Base-by-base conservation (phyloP, 2,113 vertebrate genomes). In the Mus spicilegus region DNA sequence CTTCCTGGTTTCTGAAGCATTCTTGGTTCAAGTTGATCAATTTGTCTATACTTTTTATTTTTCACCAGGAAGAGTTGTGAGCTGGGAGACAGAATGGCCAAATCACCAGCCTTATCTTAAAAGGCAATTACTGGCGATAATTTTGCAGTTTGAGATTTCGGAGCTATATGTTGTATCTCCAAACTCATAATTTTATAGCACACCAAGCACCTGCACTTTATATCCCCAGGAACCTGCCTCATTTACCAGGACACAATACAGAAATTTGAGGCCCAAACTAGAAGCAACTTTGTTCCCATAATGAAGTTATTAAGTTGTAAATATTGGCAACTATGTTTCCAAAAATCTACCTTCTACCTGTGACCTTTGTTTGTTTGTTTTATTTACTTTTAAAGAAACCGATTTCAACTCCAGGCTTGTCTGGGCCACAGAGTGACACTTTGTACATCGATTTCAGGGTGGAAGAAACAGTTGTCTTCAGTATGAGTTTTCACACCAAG, bases 81-180 rank as follows among this genome's bases (percentile, higher is more conserved):
- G 92, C 36, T 72, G 26, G 91, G 42, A 93, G 42, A 93, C 26
- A 91, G 63, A 96, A 95, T 56, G 12, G 51, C 91, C 17, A 73
- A 94, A 91, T 70, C 42, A 85, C 56, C 88, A 87, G 10, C 24
- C 39, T 96, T 89, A 26, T 30, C 92, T 94, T 89, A 80, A 94
- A 91, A 82, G 70, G 56, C 19, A 94, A 65, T 87, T 90, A 78
- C 49, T 89, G 33, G 26, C 3, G 76, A 19, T 80, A 14, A 61
- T 63, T 95, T 92, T 95, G 42, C 89, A 94, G 86, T 80, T 93
- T 94, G 54, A 91, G 30, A 3, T 87, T 94, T 93, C 42, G 42
- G 36, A 85, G 58, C 11, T 81, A 76, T 61, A 75, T 95, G 67
- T 51, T 84, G 85, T 20, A 61, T 70, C 19, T 69, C 42, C 54